Evolutionary conservation across 2,797 vertebrate species (phyloP), one percentile per base, ranked within the genome.

Genomic region (Calcarius lapponicus): DNA sequence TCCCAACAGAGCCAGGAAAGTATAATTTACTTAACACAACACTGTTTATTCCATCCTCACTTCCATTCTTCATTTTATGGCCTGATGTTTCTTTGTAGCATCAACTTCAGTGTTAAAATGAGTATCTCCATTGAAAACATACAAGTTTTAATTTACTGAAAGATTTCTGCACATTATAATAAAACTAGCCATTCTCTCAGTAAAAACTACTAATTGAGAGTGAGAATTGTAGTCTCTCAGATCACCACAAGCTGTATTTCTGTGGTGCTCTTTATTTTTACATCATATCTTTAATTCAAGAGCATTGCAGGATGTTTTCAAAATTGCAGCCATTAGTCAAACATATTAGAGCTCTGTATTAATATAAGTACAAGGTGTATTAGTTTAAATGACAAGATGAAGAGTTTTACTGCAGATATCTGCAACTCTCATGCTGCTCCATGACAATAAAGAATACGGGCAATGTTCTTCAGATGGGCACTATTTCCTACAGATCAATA

Each of bases 51-150:
- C 72, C 86, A 83, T 92, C 51, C 54, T 36, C n/a, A 48, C 43
- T 87, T 90, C 65, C 69, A 91, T 93, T 91, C 86, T 92, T 87
- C 76, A 67, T 94, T 96, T 94, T 83, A 69, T 60, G 32, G 72
- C 72, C 45, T 79, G 54, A 40, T 93, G 31, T 87, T 94, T 87
- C 78, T 84, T 78, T 60, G 57, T 70, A 87, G 36, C 51, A 57
- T 65, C 36, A 88, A 18, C 31, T 87, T 47, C 71, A 67, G 21
- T 40, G 25, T 78, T 92, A 83, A 93, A 92, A 91, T 45, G 1
- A 94, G 4, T 53, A 72, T 74, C 45, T 62, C 19, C 62, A 51
- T 47, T 85, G 58, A 78, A 76, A 91, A 72, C 19, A 75, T n/a
- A 14, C 9, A 53, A 25, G 15, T 80, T 90, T 12, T 34, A 65